These are phyloP conservation scores for Malacoraja senta DNA, from an alignment of 2,797 vertebrate genomes.

Conservation along the genomic window DNA sequence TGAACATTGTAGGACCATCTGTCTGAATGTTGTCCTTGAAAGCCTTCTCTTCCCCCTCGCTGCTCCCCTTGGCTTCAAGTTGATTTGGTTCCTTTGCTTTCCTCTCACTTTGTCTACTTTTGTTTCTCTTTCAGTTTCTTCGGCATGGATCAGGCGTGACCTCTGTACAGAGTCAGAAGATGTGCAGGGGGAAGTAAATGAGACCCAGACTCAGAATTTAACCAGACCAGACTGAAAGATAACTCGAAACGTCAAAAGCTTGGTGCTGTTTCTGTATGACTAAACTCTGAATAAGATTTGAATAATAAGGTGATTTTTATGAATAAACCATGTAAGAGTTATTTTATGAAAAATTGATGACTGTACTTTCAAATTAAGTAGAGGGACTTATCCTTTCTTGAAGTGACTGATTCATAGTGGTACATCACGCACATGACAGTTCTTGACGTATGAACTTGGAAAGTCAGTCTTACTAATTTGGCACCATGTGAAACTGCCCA, in stretches of 20 bases:
- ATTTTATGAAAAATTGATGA: slow-evolving; percentile 20
- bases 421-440: background rate
- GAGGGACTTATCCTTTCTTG: background rate
- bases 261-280: slow-evolving; percentile 1
- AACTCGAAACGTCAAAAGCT: background rate
- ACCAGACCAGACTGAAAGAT: background rate
- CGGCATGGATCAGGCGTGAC: background rate
- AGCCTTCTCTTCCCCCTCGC: background rate
- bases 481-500: background rate
- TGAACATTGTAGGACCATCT: background rate
- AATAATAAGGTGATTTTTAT: slow-evolving; percentile 9
- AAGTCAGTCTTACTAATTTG: background rate
- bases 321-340: background rate
- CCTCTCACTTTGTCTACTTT: background rate
- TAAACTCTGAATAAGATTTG: slow-evolving; percentile 25
- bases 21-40: background rate
- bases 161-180: background rate
- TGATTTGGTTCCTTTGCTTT: background rate
- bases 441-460: background rate
- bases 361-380: background rate
- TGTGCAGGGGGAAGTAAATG: background rate
- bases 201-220: slow-evolving; percentile 18
- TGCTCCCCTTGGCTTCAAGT: background rate
- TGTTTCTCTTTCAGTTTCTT: slow-evolving; percentile 23
- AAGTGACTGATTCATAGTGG: background rate